Evolutionary conservation across 2,888 invertebrate genomes (phyloP).

Genomic region (Clistopyga incitator): DNA sequence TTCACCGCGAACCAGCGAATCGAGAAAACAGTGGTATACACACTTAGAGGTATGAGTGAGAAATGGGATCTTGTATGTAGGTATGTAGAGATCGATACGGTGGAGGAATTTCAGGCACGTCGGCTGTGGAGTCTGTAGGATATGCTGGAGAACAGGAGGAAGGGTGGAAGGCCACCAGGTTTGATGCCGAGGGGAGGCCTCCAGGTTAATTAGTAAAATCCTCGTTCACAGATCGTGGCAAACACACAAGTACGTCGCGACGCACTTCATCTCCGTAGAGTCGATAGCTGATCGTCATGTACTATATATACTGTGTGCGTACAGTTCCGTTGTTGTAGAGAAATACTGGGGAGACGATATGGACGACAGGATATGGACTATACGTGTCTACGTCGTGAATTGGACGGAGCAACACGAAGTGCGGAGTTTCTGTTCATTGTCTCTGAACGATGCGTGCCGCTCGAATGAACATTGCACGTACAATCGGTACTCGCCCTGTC

Average conservation of each 20-base stretch:
- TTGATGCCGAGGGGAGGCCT: conserved; percentile 52
- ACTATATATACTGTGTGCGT: background rate
- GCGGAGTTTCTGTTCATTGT: conserved; percentile 37
- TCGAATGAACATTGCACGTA: conserved; percentile 37
- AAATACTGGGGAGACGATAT: background rate
- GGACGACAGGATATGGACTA: background rate
- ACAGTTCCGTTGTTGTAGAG: conserved; percentile 1
- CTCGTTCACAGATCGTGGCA: conserved; percentile 33
- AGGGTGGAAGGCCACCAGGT: conserved; percentile 57
- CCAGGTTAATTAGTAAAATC: conserved; percentile 72
- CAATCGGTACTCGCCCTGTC: conserved; percentile 26
- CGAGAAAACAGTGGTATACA: conserved; percentile 13
- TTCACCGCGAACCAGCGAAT: conserved; percentile 28
- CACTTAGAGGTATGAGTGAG: background rate
- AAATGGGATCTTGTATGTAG: conserved; percentile 15
- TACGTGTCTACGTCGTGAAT: conserved; percentile 5
- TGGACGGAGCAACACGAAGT: background rate
- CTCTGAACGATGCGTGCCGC: conserved; percentile 8
- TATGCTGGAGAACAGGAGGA: conserved; percentile 60
- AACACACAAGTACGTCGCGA: background rate
- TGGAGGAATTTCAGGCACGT: conserved; percentile 70
- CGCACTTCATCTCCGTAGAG: background rate
- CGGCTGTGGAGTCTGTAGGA: conserved; percentile 31
- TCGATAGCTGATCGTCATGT: background rate
- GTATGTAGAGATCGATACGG: conserved; percentile 68